These are phyloP conservation scores for Penaeus monodon DNA, from an alignment of 2,888 invertebrate genomes.

Conservation along the genomic window DNA sequence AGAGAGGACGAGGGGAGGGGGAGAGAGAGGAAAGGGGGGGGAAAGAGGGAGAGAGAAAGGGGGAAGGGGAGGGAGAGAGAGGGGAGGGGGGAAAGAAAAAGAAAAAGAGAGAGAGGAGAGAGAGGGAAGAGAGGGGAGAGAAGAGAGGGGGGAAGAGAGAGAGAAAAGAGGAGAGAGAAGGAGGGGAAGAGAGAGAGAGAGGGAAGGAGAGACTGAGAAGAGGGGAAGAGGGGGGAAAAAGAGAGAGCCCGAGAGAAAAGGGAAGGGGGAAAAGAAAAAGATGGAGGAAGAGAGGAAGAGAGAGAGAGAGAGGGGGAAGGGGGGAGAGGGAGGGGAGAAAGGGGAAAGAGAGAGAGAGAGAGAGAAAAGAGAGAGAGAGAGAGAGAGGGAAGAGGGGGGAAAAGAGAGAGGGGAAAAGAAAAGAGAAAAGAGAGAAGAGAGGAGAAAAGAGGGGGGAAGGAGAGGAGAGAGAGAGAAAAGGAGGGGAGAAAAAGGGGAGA, in stretches of 20 bases:
- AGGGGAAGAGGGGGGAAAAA: too few species aligned
- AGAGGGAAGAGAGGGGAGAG: neutral
- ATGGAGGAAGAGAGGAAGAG: neutral
- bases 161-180: neutral
- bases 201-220: too few species aligned
- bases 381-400: neutral
- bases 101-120: neutral
- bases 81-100: neutral
- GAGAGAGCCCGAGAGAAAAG: too few species aligned
- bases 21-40: neutral
- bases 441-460: too few species aligned
- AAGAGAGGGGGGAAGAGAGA: neutral
- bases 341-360: slow-evolving; percentile 5
- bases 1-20: neutral
- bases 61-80: neutral
- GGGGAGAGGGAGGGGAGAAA: neutral
- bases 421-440: too few species aligned
- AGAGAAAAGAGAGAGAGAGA: slow-evolving; percentile 11
- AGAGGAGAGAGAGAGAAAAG: too few species aligned
- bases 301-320: neutral
- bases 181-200: neutral
- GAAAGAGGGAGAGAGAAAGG: neutral
- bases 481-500: too few species aligned
- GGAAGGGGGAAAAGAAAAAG: neutral
- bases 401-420: too few species aligned